Conservation (phyloP, 2,888 invertebrate species). For the Tinea trinotella region DNA sequence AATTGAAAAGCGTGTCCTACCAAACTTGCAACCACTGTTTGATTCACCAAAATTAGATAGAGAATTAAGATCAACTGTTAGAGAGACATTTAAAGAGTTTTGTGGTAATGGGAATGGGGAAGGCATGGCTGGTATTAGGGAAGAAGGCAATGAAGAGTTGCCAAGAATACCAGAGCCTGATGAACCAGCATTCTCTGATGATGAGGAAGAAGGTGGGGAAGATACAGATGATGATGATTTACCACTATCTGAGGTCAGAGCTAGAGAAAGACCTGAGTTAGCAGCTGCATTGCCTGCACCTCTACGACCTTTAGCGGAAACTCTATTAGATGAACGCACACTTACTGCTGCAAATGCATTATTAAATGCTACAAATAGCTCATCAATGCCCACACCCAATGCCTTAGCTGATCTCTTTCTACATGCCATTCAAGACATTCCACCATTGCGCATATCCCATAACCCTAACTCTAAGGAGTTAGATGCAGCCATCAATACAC, state of each 20-base stretch:
- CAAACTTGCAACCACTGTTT: slow-evolving; percentile 88
- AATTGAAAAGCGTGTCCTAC: slow-evolving; percentile 91
- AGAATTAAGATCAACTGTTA: slow-evolving; percentile 86
- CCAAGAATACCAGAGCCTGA: slow-evolving; percentile 61
- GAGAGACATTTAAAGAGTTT: slow-evolving; percentile 94
- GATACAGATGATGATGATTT: slow-evolving; percentile 83
- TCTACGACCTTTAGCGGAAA: slow-evolving; percentile 56
- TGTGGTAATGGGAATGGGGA: slow-evolving; percentile 74
- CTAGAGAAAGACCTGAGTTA: slow-evolving; percentile 75
- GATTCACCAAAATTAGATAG: slow-evolving; percentile 90
- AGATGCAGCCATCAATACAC: slow-evolving; percentile 80
- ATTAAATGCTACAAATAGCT: slow-evolving; percentile 42
- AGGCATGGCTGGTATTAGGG: slow-evolving; percentile 54
- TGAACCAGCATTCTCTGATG: slow-evolving; percentile 89
- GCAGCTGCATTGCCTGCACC: slow-evolving; percentile 60
- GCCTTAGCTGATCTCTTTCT: slow-evolving; percentile 60
- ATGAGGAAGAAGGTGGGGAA: slow-evolving; percentile 80
- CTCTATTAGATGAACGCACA: slow-evolving; percentile 57
- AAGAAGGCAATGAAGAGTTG: slow-evolving; percentile 56
- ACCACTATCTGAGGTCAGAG: slow-evolving; percentile 82
- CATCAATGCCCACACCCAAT: slow-evolving; percentile 51
- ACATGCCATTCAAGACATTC: slow-evolving; percentile 63
- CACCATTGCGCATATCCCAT: slow-evolving; percentile 61
- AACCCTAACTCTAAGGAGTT: slow-evolving; percentile 67
- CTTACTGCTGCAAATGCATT: slow-evolving; percentile 49